Conservation (phyloP, 2,888 invertebrate genomes). For the Eristalis intricaria region DNA sequence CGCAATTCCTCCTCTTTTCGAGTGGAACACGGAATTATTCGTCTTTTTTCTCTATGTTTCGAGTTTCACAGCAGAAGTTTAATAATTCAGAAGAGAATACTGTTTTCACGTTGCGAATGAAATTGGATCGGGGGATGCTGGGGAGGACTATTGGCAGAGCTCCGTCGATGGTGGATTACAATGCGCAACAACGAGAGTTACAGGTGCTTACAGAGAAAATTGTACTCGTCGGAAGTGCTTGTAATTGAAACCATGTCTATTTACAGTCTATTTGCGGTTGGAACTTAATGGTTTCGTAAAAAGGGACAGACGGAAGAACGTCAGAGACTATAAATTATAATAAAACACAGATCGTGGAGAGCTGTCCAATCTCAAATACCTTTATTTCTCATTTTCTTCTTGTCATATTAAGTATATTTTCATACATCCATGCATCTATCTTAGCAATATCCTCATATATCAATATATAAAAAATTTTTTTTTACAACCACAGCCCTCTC, state of each 20-base stretch:
- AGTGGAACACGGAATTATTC: neutral
- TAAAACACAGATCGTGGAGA: no score
- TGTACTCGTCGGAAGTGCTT: neutral
- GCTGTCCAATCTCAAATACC: no score
- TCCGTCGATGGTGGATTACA: neutral
- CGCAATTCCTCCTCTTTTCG: no score
- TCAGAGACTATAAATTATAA: no score
- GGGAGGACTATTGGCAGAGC: neutral
- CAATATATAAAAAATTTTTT: no score
- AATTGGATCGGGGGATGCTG: neutral
- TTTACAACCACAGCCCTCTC: no score
- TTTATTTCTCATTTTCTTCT: no score
- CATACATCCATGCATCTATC: no score
- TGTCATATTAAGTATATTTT: no score
- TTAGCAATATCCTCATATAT: no score
- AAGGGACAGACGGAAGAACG: no score
- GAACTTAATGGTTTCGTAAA: neutral
- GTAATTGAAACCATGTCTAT: neutral
- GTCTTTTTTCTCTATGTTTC: neutral
- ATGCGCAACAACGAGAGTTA: neutral
- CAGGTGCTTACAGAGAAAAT: neutral
- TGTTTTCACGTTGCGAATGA: neutral
- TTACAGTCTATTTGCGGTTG: neutral
- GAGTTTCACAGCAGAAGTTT: neutral
- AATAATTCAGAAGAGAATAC: neutral